A percentile compares a stretch with the other conserved stretches of the same genome.
phyloP scores from a whole-genome alignment of 2,797 vertebrate species.

The Halcyon smyrnensis region DNA sequence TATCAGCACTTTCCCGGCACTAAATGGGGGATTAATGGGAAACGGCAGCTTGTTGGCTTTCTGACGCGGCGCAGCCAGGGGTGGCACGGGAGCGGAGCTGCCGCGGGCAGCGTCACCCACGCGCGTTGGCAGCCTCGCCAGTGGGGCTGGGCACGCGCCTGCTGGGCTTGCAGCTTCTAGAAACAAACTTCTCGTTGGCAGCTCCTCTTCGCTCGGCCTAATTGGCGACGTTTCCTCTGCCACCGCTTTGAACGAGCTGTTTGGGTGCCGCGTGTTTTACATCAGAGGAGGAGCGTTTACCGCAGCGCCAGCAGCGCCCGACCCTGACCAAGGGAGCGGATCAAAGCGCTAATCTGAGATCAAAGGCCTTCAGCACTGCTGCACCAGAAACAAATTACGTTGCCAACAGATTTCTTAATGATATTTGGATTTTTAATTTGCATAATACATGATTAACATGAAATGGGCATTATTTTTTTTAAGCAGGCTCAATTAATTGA shows the following conservation, averaged over 20 bases:
- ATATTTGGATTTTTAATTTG: constrained; percentile 74
- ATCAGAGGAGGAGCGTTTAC: background rate
- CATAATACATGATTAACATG: constrained; percentile 59
- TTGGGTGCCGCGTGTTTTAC: background rate
- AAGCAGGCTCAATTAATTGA: constrained; percentile 40
- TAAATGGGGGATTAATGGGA: constrained; percentile 78
- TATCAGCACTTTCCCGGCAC: constrained; percentile 74
- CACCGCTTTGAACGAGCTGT: constrained; percentile 7
- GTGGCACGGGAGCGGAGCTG: background rate
- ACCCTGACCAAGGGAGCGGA: constrained; percentile 50
- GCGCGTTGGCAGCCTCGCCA: too few relatives aligned
- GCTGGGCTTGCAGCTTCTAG: background rate
- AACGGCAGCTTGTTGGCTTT: constrained; percentile 44
- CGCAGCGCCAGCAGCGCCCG: background rate
- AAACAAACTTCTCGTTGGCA: background rate
- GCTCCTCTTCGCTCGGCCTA: background rate
- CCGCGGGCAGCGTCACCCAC: too few relatives aligned
- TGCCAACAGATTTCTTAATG: constrained; percentile 68
- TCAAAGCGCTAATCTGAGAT: constrained; percentile 73
- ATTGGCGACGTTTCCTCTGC: background rate
- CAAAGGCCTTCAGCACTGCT: constrained; percentile 61
- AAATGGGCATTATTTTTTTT: background rate
- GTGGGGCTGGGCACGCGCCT: too few relatives aligned
- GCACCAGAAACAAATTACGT: constrained; percentile 59
- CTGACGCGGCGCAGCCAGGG: constrained; percentile 48